Base-by-base conservation (phyloP, 2,113 vertebrate species). In the Copsychus sechellarum region DNA sequence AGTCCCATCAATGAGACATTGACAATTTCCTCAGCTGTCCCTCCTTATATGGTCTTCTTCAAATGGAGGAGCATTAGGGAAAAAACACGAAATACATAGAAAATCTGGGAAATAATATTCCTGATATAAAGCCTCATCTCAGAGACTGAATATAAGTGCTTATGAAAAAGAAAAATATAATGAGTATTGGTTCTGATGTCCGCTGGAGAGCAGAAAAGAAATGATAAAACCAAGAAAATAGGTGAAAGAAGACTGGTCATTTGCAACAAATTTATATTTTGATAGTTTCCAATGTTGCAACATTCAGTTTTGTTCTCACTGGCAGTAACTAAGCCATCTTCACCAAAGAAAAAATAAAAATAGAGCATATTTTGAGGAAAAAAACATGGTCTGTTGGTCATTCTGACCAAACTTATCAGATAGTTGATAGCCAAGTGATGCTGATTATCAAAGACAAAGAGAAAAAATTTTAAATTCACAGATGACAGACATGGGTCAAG, bases 331-430 rank as follows among this genome's bases (percentile, higher is more conserved):
- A 14, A 33, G 22, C n/a, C 31, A 69, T 19, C 25, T 69, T 76
- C 29, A 89, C 14, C 11, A 58, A 33, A 36, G 22, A 2, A 1
- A 11, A 36, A 36, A 40, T 45, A 45, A 38, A 48, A 58, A 36
- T 9, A 2, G 1, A 34, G 18, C 0, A 0, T 14, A 28, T 78
- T 81, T 69, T 71, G 8, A 58, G 33, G 20, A 21, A 82, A 76
- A 89, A 69, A 1, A 0, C 3, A 11, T 45, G 58, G 17, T 4
- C 1, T 73, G 67, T 53, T 26, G 66, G 19, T 34, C 34, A 24
- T 67, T 73, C 65, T 78, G 73, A 82, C 23, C 26, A 67, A 14
- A 10, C 8, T 82, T 67, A 77, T 25, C 48, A 34, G 15, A 2
- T 6, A 79, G 7, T 14, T 45, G 24, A 38, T 40, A 82, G 18